A percentile compares a stretch with the other conserved stretches of the same genome.
phyloP scores from a whole-genome alignment of 2,797 vertebrate genomes.

The Amblyopsis hoosieri region DNA sequence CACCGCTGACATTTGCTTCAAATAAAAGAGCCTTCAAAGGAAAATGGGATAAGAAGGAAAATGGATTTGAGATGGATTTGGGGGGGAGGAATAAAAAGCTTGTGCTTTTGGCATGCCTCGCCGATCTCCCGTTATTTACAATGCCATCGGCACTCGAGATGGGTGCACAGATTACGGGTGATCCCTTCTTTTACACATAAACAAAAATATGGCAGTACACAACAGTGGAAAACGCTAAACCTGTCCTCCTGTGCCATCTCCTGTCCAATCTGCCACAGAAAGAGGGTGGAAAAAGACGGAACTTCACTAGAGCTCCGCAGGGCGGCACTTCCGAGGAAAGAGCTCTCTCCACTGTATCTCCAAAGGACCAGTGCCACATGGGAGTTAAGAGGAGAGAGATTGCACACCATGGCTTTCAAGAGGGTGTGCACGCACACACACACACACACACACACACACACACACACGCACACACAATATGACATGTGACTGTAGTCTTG shows the following conservation, averaged over 20 bases:
- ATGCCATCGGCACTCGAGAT: constrained; percentile 45
- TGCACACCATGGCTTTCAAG: not conserved
- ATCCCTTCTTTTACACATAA: constrained; percentile 29
- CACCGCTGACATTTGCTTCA: constrained; percentile 23
- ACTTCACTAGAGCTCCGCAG: constrained; percentile 15
- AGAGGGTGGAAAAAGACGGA: constrained; percentile 3
- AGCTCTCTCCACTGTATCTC: constrained; percentile 40
- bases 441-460: constrained; percentile 3
- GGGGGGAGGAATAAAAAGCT: constrained; percentile 13
- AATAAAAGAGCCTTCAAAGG: constrained; percentile 21
- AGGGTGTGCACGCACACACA: not conserved
- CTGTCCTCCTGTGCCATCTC: constrained; percentile 39
- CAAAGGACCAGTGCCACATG: constrained; percentile 3
- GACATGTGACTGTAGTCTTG: not conserved
- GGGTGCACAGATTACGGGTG: constrained; percentile 52
- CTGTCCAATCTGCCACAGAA: constrained; percentile 49
- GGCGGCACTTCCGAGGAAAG: constrained; percentile 20
- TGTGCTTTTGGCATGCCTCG: constrained; percentile 31
- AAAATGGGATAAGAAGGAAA: constrained; percentile 32
- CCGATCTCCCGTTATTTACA: constrained; percentile 32
- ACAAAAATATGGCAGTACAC: constrained; percentile 21
- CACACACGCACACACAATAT: constrained; percentile 20
- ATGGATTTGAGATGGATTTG: constrained; percentile 6
- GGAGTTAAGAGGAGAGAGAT: too few relatives aligned
- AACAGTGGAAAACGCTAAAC: constrained; percentile 26